A percentile compares a stretch with the other conserved stretches of the same genome.
Evolutionary conservation across 2,888 invertebrate genomes (phyloP).

Genomic region (Candidula unifasciata): DNA sequence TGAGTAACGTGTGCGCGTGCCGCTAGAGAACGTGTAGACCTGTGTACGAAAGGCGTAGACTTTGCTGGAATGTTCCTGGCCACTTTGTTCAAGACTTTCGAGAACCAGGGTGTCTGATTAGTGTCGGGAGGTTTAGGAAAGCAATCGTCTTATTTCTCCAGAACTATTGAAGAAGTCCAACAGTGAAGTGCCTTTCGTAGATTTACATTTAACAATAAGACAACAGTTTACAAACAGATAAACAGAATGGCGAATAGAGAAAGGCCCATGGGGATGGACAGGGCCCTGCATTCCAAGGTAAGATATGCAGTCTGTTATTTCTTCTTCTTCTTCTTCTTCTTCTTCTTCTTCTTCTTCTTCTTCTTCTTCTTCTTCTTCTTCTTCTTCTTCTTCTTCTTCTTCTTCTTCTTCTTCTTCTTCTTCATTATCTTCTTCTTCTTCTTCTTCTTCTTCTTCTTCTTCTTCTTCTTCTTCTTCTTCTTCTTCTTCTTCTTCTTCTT

Average conservation of each 20-base stretch:
- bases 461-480: not conserved
- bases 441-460: not conserved
- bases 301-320: not conserved
- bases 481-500: not conserved
- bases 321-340: not conserved
- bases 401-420: slow-evolving; percentile 10
- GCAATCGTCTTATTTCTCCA: not conserved
- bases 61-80: slow-evolving; percentile 2
- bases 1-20: not conserved
- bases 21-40: not conserved
- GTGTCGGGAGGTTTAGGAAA: not conserved
- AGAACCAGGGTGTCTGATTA: not conserved
- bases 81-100: slow-evolving; percentile 28
- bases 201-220: not conserved
- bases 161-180: not conserved
- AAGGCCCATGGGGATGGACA: slow-evolving; percentile 65
- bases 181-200: not conserved
- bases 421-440: no score
- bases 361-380: slow-evolving; percentile 17
- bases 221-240: not conserved
- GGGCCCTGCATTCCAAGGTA: slow-evolving; percentile 64
- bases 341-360: not conserved
- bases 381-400: slow-evolving; percentile 1
- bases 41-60: not conserved
- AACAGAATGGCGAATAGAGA: slow-evolving; percentile 59